Evolutionary conservation across 2,113 vertebrate species (phyloP), one percentile per base, ranked within the genome.

Genomic region (Cyanistes caeruleus): DNA sequence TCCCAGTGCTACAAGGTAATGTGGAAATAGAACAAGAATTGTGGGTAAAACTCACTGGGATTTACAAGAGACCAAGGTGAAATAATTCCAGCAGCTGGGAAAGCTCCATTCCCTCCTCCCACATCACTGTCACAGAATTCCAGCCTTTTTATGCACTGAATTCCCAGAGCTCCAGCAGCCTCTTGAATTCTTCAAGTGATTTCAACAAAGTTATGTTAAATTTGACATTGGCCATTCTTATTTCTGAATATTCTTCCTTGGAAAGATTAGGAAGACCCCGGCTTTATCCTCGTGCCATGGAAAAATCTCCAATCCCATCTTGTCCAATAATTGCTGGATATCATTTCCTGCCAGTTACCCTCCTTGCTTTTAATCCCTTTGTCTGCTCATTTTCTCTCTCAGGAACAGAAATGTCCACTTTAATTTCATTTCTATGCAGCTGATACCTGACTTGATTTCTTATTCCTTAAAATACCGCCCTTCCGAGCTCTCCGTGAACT

Each of bases 291-390:
- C 5, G 4, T 59, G 30, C 43, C 84, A 33, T 9, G 30, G 39
- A 63, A 62, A 74, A 65, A 74, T 6, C 27, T 91, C 52, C 64
- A 67, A 43, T 49, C n/a, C 51, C 13, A 1, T 69, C 60, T 48
- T 33, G 39, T 43, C 65, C 59, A 48, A 67, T 73, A 92, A 93
- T 91, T 88, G 49, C 84, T 59, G 56, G 89, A 46, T 87, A 70
- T 81, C 31, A 56, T 95, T 90, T 80, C 51, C 93, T 59, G 63
- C n/a, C 72, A 44, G 30, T 67, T 84, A 64, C 60, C 72, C 68
- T 95, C 83, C 33, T 62, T 84, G 35, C 80, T 78, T 92, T 51
- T 92, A 72, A 90, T 90, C 94, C 67, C 67, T 96, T 85, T 90
- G 70, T 82, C 90, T 85, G 78, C 79, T 90, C 75, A 80, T 95